Base-by-base conservation (phyloP, 2,888 invertebrate species). In the Caenorhabditis sinica region DNA sequence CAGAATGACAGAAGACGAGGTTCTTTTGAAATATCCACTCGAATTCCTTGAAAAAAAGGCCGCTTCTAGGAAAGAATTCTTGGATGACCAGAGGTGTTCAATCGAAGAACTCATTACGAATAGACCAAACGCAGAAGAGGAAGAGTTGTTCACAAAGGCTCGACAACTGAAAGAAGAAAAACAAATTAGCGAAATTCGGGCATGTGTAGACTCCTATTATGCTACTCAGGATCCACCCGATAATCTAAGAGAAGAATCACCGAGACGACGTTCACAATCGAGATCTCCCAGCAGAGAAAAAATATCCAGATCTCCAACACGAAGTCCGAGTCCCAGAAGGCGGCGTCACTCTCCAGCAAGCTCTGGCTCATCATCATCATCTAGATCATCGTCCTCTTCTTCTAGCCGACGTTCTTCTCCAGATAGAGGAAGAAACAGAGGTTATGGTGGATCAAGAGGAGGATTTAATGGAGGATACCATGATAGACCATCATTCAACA, bases 21-120 rank as follows among this genome's bases (percentile, higher is more conserved):
- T 66, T 33, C 36, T 79, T 9, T 15, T 61, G 13, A 76, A 74
- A 17, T 85, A 77, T 36, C 85, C 85, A 0, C 51, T 71, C 0
- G 82, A 99, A 94, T 99, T 97, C 94, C 98, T 97, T 94, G 97
- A 97, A 94, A 96, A 97, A 8, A 99, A 98, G 94, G 96, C 79
- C 68, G 69, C 71, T 23, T 36, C 63, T 77, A 85, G 74, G 56
- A 86, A 81, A 61, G 77, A 76, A 11, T 82, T 75, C 23, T 20
- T 82, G 25, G 80, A 84, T 1, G 77, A 82, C 40, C 72, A 86
- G 36, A 13, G 30, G 1, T 40, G 36, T 43, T 63, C 71, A 23
- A 53, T 82, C 4, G 65, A 81, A 5, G 74, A 74, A 17, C 6
- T 68, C 11, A 69, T 81, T 43, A 74, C 28, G 13, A 73, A 81